A percentile compares a stretch with the other conserved stretches of the same genome.
Conservation (phyloP, 2,797 vertebrate genomes). For the Esox masquinongy region DNA sequence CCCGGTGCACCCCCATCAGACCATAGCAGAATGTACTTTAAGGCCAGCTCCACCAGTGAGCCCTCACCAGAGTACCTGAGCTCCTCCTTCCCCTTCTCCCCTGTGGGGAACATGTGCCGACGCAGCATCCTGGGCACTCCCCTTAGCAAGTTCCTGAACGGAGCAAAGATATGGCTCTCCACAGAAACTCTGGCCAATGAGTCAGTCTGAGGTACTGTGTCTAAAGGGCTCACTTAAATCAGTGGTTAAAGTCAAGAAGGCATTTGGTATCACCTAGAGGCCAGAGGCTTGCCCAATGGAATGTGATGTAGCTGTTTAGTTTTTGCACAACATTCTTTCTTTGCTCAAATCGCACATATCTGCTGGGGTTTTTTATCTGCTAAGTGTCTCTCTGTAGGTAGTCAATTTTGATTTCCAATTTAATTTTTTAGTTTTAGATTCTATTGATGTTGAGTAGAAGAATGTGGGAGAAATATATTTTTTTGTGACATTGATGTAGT, state of each 20-base stretch:
- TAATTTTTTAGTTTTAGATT: constrained; percentile 47
- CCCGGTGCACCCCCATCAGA: constrained; percentile 60
- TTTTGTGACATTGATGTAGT: constrained; percentile 26
- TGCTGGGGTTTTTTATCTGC: constrained; percentile 35
- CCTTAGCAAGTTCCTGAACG: constrained; percentile 95
- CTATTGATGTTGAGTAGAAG: background rate
- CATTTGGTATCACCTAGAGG: constrained; percentile 11
- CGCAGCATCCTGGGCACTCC: constrained; percentile 88
- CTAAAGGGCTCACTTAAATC: background rate
- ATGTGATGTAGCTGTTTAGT: constrained; percentile 43
- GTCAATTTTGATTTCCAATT: constrained; percentile 44
- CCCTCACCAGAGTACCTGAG: constrained; percentile 83
- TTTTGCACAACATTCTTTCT: constrained; percentile 58
- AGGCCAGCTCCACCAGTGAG: constrained; percentile 65
- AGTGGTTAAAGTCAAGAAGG: constrained; percentile 20
- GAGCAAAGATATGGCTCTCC: constrained; percentile 95
- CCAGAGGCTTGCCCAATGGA: constrained; percentile 40
- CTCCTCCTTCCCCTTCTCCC: constrained; percentile 95
- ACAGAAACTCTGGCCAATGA: constrained; percentile 94
- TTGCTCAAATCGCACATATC: constrained; percentile 53
- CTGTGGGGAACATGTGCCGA: constrained; percentile 90
- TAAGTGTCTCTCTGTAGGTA: constrained; percentile 37
- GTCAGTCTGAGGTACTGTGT: constrained; percentile 57
- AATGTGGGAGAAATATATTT: constrained; percentile 22
- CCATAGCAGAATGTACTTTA: constrained; percentile 87